Evolutionary conservation across 64 coral and sea anemone genomes (phyloP), one percentile per base, ranked within the genome.

Genomic region (Montipora foliosa): DNA sequence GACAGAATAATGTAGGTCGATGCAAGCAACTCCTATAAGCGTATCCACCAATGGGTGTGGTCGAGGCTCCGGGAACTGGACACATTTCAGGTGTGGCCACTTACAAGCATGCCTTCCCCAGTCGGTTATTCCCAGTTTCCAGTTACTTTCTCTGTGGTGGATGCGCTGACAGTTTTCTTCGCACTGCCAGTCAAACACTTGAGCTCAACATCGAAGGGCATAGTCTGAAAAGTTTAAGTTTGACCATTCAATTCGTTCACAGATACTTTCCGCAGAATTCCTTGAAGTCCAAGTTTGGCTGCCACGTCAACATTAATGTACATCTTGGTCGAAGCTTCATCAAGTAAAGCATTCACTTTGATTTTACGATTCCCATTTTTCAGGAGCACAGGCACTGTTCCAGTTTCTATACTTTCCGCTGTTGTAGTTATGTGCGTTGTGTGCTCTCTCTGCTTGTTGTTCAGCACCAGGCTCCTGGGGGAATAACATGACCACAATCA

Each of bases 1-100:
- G 13, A 57, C n/a, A 4, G 93, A 95, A 53, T 64, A 95, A 55
- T 55, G 80, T 50, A 95, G 52, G 52, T 95, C 88, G 50, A 88
- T 61, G 3, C 87, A 47, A 19, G 88, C 89, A 29, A 29, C 17
- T 8, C 82, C 89, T 60, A 95, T 95, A 5, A 95, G 61, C 3
- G 88, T 47, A 29, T 29, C 29, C 29, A 29, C 29, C 29, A 29
- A 29, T 29, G 29, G 29, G 29, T 29, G 29, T 29, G 29, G 29
- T 29, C 29, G 29, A 29, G 29, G 29, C 29, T 29, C 29, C 1
- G 29, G 29, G 29, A 29, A 29, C 29, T 29, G 29, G 29, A 29
- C 29, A 29, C 29, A 29, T 29, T 29, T 29, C 29, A 71, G 49
- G 74, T 83, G 90, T 3, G 45, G 82, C 91, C 91, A 87, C 19